Conservation (phyloP, 2,797 vertebrate species). For the Hylomyscus alleni region DNA sequence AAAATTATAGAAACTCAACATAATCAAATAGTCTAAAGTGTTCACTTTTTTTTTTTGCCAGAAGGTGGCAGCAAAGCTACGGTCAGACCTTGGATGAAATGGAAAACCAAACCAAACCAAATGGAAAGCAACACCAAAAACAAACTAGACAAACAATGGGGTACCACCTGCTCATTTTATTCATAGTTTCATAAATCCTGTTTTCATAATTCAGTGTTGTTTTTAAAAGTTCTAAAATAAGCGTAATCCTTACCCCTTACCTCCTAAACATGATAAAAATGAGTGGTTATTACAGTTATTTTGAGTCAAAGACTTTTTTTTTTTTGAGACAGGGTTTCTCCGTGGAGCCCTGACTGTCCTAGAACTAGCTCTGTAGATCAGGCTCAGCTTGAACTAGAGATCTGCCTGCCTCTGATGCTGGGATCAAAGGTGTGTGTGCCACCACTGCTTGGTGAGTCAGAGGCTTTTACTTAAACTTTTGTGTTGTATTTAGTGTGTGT, state of each 20-base stretch:
- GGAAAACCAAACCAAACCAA: neutral
- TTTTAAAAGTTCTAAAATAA: conserved; percentile 47
- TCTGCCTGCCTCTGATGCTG: neutral
- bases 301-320: neutral
- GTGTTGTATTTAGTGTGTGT: neutral
- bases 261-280: conserved; percentile 22
- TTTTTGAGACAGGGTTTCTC: neutral
- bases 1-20: neutral
- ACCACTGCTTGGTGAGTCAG: neutral
- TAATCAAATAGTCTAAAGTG: neutral
- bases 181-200: neutral
- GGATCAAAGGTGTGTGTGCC: neutral
- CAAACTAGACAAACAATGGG: conserved; percentile 17
- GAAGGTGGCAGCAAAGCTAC: conserved; percentile 87
- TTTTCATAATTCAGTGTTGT: conserved; percentile 5
- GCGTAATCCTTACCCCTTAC: neutral
- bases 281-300: neutral
- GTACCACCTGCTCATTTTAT: conserved; percentile 35
- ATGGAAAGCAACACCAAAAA: conserved; percentile 19
- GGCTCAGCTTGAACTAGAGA: neutral
- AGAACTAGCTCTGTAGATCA: neutral
- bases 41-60: conserved; percentile 72
- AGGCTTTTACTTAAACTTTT: neutral
- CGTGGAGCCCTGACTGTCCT: neutral
- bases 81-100: conserved; percentile 45